Conservation (phyloP, 2,888 invertebrate genomes). For the Ellobium chinense region DNA sequence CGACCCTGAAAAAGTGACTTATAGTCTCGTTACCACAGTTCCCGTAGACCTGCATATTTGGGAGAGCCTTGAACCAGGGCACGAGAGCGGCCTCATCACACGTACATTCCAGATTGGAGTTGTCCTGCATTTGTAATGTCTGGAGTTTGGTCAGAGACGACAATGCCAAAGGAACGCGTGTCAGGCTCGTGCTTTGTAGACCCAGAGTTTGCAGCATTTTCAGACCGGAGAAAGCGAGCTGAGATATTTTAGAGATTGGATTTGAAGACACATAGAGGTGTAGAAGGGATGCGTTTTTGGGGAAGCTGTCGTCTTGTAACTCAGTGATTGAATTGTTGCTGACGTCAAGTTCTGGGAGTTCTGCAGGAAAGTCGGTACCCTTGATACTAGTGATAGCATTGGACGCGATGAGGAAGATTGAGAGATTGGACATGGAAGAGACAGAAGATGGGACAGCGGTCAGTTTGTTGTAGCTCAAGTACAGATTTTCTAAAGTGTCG, state of each 20-base stretch:
- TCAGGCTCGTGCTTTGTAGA: not conserved
- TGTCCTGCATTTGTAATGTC: not conserved
- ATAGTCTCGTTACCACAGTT: not conserved
- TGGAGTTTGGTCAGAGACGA: not conserved
- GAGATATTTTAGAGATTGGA: conserved; percentile 2
- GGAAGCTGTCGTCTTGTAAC: conserved; percentile 2
- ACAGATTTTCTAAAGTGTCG: not conserved
- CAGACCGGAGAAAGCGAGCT: not conserved
- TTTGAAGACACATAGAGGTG: not conserved
- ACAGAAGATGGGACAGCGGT: not conserved
- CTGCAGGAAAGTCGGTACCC: not conserved
- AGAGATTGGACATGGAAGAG: not conserved
- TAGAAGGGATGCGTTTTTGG: not conserved
- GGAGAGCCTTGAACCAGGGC: not conserved
- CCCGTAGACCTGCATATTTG: not conserved
- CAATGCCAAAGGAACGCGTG: conserved; percentile 6
- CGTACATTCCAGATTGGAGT: not conserved
- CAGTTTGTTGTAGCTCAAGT: not conserved
- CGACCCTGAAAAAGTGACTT: not conserved
- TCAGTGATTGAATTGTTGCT: not conserved
- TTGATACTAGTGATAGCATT: not conserved
- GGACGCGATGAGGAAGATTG: not conserved
- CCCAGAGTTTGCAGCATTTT: not conserved
- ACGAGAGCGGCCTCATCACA: not conserved
- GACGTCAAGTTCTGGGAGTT: not conserved